A percentile compares a stretch with the other conserved stretches of the same genome.
These are phyloP conservation scores for Aptenodytes patagonicus DNA, from an alignment of 2,113 vertebrate species.

Conservation along the genomic window DNA sequence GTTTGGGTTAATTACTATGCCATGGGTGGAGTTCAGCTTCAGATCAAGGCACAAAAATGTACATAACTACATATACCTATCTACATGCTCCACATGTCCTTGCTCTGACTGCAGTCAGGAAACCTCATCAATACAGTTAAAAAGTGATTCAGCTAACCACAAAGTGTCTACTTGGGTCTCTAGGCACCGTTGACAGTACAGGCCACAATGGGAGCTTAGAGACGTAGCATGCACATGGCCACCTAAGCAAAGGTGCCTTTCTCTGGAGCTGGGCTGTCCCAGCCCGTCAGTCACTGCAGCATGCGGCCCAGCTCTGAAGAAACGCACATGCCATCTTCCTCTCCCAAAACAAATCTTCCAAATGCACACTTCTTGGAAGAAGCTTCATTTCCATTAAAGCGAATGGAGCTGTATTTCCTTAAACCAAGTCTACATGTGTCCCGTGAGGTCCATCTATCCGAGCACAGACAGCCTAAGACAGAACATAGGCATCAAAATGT, in stretches of 20 bases:
- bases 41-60: not conserved
- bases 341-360: not conserved
- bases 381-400: not conserved
- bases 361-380: not conserved
- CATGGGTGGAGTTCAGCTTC: not conserved
- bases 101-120: not conserved
- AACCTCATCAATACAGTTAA: not conserved
- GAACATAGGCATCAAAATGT: not conserved
- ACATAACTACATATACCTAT: not conserved
- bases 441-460: accelerated
- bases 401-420: not conserved
- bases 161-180: not conserved
- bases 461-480: not conserved
- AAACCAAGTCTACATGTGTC: accelerated
- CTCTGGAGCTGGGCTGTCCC: not conserved
- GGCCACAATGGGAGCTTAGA: not conserved
- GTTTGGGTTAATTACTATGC: not conserved
- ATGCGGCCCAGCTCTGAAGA: not conserved
- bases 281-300: not conserved
- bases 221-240: accelerated
- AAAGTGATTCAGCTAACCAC: not conserved
- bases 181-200: not conserved
- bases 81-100: not conserved
- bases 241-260: not conserved
- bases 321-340: accelerated